These are phyloP conservation scores for Lacerta viridis DNA, from an alignment of 2,797 vertebrate genomes.

Conservation along the genomic window DNA sequence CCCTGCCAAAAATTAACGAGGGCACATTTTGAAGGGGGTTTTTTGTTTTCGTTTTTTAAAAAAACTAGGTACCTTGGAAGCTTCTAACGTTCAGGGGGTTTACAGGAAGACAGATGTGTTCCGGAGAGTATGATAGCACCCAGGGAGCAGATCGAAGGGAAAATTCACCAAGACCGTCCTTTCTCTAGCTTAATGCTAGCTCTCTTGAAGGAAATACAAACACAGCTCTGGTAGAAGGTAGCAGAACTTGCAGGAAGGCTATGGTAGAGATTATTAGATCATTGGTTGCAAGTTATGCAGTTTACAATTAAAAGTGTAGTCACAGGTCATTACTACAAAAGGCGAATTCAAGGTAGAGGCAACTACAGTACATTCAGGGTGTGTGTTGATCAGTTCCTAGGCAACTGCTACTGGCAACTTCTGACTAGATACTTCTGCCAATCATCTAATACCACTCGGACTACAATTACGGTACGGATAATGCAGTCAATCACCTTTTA, in stretches of 20 bases:
- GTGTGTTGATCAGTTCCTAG: constrained; percentile 55
- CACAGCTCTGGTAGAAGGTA: constrained; percentile 54
- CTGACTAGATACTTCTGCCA: constrained; percentile 56
- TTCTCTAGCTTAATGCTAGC: constrained; percentile 28
- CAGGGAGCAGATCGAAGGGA: constrained; percentile 12
- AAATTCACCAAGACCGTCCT: not conserved
- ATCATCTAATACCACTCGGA: constrained; percentile 69
- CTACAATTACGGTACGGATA: constrained; percentile 69
- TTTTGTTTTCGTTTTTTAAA: not conserved
- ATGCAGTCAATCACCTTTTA: constrained; percentile 53
- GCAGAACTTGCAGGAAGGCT: constrained; percentile 70
- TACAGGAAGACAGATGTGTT: constrained; percentile 42
- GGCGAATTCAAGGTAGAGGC: constrained; percentile 73
- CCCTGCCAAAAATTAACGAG: constrained; percentile 6
- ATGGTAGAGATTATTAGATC: constrained; percentile 61
- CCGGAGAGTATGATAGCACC: constrained; percentile 37
- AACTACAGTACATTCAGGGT: constrained; percentile 75
- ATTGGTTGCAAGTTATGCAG: constrained; percentile 62
- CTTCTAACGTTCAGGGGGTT: constrained; percentile 21
- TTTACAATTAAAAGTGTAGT: constrained; percentile 68
- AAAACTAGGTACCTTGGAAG: constrained; percentile 32
- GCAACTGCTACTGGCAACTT: constrained; percentile 67
- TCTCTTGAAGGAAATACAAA: constrained; percentile 54
- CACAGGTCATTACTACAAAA: constrained; percentile 71
- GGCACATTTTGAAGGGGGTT: constrained; percentile 4